Evolutionary conservation across 2,797 vertebrate species (phyloP).

Genomic region (Crossoptilon crossoptilon): DNA sequence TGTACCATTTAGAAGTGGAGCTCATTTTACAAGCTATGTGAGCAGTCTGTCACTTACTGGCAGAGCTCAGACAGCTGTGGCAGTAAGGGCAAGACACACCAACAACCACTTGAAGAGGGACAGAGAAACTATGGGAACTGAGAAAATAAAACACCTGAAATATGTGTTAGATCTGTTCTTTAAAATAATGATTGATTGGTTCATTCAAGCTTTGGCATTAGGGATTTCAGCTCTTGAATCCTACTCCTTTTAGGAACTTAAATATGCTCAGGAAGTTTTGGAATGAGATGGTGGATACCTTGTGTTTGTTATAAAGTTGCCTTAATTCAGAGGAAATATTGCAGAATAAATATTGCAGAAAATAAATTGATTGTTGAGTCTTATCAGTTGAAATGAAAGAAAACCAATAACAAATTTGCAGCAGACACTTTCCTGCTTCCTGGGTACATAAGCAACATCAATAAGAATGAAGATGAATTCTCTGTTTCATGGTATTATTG

Average conservation of each 20-base stretch:
- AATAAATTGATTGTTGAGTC: background rate
- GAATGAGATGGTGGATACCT: background rate
- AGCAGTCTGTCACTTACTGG: constrained; percentile 58
- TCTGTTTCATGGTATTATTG: background rate
- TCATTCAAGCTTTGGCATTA: background rate
- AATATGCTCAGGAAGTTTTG: background rate
- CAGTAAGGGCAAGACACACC: constrained; percentile 13
- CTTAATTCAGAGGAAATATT: background rate
- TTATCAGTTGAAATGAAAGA: constrained; percentile 10
- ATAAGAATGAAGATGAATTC: background rate
- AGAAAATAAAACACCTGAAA: constrained; percentile 43
- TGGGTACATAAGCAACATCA: background rate
- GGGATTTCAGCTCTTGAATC: constrained; percentile 6
- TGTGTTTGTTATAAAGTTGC: constrained; percentile 48
- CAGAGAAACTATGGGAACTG: background rate
- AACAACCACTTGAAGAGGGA: background rate
- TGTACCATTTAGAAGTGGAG: constrained; percentile 45
- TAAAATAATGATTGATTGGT: background rate
- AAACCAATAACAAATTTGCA: constrained; percentile 24
- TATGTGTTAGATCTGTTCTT: background rate
- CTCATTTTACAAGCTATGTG: constrained; percentile 56
- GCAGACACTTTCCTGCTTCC: background rate
- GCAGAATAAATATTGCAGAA: background rate
- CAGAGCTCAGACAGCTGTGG: constrained; percentile 48
- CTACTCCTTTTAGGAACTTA: constrained; percentile 8